Conservation (phyloP, 2,113 vertebrate species). For the Probosciger aterrimus region DNA sequence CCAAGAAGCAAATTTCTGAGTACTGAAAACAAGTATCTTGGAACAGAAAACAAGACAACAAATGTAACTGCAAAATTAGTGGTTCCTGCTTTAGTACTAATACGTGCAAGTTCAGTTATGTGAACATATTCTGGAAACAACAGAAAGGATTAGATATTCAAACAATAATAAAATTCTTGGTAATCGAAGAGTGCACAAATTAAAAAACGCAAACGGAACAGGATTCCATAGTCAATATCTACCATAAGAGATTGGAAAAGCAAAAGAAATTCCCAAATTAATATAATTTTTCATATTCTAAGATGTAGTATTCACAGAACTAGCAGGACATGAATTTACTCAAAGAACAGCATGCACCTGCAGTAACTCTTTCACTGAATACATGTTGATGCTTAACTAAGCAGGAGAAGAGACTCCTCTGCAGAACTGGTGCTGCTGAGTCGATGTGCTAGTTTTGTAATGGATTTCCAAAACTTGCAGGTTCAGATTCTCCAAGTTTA, state of each 20-base stretch:
- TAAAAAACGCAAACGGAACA: neutral
- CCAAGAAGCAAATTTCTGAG: neutral
- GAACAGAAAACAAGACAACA: neutral
- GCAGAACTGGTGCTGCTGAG: neutral
- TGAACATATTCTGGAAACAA: neutral
- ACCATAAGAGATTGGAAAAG: neutral
- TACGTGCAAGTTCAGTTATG: neutral
- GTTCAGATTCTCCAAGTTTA: neutral
- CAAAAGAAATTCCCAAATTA: neutral
- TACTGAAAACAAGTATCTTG: neutral
- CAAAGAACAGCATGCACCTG: neutral
- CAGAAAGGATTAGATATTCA: neutral
- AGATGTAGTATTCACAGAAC: neutral
- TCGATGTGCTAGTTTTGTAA: neutral
- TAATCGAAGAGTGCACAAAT: neutral
- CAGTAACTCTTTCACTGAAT: neutral
- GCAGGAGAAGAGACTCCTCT: neutral
- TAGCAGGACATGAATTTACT: neutral
- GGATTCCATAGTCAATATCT: neutral
- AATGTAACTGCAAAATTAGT: neutral
- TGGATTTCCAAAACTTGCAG: neutral
- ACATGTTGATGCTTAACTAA: neutral
- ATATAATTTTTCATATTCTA: neutral
- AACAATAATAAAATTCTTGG: neutral
- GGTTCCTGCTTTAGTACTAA: neutral